A percentile compares a stretch with the other conserved stretches of the same genome.
Conservation (phyloP, 2,888 invertebrate species). For the Diplolepis rosae region DNA sequence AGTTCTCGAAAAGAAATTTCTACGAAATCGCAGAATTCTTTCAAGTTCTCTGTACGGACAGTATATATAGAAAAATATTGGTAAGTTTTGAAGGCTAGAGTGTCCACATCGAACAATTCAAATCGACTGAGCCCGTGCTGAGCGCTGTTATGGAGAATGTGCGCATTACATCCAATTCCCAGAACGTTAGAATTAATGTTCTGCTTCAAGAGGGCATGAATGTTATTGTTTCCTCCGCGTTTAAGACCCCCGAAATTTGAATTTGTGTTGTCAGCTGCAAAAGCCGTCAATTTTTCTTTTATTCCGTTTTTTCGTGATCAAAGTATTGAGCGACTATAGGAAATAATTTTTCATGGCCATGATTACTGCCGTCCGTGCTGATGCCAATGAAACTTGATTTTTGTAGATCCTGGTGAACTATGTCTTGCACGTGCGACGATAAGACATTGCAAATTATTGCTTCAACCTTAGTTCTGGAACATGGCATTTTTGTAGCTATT, state of each 20-base stretch:
- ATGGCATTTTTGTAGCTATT: conserved; percentile 49
- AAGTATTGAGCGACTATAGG: conserved; percentile 50
- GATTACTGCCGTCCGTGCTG: too few species aligned
- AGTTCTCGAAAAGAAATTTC: conserved; percentile 37
- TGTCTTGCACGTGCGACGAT: conserved; percentile 46
- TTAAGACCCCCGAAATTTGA: conserved; percentile 59
- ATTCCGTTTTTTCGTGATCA: conserved; percentile 31
- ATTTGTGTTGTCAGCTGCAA: conserved; percentile 58
- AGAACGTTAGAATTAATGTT: background rate
- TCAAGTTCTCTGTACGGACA: conserved; percentile 43
- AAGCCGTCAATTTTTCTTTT: conserved; percentile 52
- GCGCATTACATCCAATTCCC: conserved; percentile 30
- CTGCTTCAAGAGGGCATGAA: too few species aligned
- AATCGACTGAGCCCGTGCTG: conserved; percentile 50
- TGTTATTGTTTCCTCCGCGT: background rate
- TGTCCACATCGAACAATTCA: conserved; percentile 48
- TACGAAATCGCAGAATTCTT: conserved; percentile 46
- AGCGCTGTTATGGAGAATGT: conserved; percentile 53
- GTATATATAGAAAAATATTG: conserved; percentile 50
- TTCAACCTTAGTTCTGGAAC: conserved; percentile 47
- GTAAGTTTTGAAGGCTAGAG: conserved; percentile 47
- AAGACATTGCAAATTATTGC: conserved; percentile 54
- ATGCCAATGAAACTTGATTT: too few species aligned
- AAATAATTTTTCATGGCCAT: conserved; percentile 53
- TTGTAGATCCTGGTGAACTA: conserved; percentile 51